phyloP scores from a whole-genome alignment of 2,113 vertebrate genomes.

The human (Homo sapiens) region DNA sequence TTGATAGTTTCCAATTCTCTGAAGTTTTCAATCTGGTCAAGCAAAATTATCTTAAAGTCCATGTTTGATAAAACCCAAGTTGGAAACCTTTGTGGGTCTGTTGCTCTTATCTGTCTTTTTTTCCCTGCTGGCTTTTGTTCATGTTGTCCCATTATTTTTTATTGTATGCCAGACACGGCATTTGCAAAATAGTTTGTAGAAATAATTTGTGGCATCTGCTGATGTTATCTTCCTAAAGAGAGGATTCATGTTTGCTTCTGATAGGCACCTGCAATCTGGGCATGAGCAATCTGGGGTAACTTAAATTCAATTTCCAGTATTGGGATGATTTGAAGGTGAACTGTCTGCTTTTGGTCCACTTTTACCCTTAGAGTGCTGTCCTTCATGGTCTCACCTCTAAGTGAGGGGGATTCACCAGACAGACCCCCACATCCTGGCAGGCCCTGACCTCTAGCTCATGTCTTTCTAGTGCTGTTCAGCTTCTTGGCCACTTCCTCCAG shows the following conservation, averaged over 20 bases:
- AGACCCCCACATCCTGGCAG: background rate
- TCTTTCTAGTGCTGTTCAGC: background rate
- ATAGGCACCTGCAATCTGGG: background rate
- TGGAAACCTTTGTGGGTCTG: background rate
- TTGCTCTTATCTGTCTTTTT: background rate
- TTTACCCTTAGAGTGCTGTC: background rate
- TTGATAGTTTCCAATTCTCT: background rate
- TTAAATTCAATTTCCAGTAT: background rate
- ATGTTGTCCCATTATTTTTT: background rate
- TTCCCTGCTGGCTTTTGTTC: background rate
- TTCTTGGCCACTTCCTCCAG: background rate
- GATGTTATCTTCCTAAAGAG: background rate
- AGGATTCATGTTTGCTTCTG: background rate
- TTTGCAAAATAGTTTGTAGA: background rate
- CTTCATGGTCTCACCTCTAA: background rate
- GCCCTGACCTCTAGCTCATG: background rate
- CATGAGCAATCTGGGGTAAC: background rate
- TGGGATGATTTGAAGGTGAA: background rate
- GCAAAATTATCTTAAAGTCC: conserved; percentile 25
- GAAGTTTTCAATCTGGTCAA: conserved; percentile 4
- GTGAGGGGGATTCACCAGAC: background rate
- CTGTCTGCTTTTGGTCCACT: background rate
- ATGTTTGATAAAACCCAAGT: background rate
- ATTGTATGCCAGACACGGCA: background rate
- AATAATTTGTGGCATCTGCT: conserved; percentile 25